These are phyloP conservation scores for Lophochroa leadbeateri DNA, from an alignment of 2,113 vertebrate genomes.

Conservation along the genomic window DNA sequence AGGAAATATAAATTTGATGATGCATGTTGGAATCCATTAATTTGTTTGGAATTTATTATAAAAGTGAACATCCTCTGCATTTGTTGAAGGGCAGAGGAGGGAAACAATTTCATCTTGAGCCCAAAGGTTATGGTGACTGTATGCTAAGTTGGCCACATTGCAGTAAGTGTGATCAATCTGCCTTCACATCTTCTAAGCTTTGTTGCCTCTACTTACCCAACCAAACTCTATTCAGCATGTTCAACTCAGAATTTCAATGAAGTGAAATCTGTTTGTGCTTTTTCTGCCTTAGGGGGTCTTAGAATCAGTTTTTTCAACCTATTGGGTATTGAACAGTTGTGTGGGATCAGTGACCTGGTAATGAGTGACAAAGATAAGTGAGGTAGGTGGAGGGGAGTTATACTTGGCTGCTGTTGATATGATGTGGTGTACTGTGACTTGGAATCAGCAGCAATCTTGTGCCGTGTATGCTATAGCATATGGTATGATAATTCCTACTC, in stretches of 20 bases:
- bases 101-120: not conserved
- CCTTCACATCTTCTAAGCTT: not conserved
- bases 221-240: not conserved
- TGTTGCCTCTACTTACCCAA: not conserved
- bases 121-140: not conserved
- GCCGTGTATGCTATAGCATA: rapidly evolving
- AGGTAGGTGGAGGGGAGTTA: not conserved
- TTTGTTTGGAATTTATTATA: slow-evolving; percentile 66
- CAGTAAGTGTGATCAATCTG: not conserved
- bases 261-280: not conserved
- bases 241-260: not conserved
- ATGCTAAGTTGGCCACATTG: not conserved
- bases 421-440: rapidly evolving
- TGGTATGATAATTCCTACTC: not conserved
- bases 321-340: not conserved
- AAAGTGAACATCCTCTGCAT: not conserved
- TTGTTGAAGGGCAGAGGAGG: not conserved
- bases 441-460: not conserved
- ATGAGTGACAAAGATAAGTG: not conserved
- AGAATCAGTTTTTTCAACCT: not conserved
- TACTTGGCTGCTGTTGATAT: not conserved
- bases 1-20: slow-evolving; percentile 74
- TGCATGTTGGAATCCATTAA: slow-evolving; percentile 76
- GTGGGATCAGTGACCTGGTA: not conserved
- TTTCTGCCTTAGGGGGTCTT: not conserved